Evolutionary conservation across 1,140 invertebrate species (phyloP).

Genomic region (Drosophila pseudoananassae): DNA sequence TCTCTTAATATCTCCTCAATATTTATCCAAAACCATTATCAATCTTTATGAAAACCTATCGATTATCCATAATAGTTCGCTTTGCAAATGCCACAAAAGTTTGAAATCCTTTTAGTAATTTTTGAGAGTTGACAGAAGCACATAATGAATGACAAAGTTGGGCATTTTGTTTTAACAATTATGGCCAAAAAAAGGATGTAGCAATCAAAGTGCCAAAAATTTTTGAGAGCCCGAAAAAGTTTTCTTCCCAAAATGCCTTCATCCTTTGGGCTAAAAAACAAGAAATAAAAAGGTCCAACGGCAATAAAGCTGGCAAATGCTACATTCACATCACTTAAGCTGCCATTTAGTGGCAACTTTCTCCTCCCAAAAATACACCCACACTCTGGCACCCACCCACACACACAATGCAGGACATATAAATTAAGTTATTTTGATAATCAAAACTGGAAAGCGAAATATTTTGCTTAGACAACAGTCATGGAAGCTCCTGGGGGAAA

Average conservation of each 20-base stretch:
- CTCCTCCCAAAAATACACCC: not conserved
- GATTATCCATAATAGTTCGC: not conserved
- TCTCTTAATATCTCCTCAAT: too few species aligned
- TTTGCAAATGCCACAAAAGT: conserved; percentile 4
- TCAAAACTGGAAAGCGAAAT: conserved; percentile 78
- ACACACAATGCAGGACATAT: conserved; percentile 44
- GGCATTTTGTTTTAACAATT: conserved; percentile 54
- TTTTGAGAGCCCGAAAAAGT: conserved; percentile 50
- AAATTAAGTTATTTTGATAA: conserved; percentile 82
- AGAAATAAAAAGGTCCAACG: conserved; percentile 40
- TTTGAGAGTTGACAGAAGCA: not conserved
- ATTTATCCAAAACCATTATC: too few species aligned
- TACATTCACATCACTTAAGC: conserved; percentile 79
- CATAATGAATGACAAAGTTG: conserved; percentile 42
- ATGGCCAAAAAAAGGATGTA: conserved; percentile 1
- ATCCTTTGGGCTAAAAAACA: conserved; percentile 32
- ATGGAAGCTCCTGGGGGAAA: not conserved
- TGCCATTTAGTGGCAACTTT: conserved; percentile 62
- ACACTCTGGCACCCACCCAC: not conserved
- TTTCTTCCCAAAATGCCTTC: conserved; percentile 41
- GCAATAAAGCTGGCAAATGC: conserved; percentile 62
- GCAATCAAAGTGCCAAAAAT: conserved; percentile 63
- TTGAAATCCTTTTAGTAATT: conserved; percentile 1
- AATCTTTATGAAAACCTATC: not conserved
- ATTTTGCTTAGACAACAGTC: conserved; percentile 49